Base-by-base conservation (phyloP, 2,888 invertebrate species). In the Lottia gigantea region DNA sequence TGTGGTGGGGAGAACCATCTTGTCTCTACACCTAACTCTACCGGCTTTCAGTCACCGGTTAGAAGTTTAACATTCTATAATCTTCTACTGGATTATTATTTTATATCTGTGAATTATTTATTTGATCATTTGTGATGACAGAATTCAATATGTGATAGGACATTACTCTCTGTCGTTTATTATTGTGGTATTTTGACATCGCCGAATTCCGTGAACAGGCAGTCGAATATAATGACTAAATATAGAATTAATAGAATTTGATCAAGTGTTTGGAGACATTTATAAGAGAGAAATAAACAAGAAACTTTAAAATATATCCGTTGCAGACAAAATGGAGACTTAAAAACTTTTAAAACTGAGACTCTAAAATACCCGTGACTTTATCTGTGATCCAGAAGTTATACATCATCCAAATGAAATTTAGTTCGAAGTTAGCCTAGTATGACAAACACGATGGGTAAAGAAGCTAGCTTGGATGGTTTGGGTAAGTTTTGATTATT, bases 391-490 rank as follows among this genome's bases (percentile, higher is more conserved):
- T n/a, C 40, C 40, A 40, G 40, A 40, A 40, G 7, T 40, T 8
- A 40, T 8, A 40, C 40, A 40, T 40, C 66, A 40, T 64, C 31
- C 47, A 70, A 46, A 65, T 40, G 15, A 19, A 19, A 55, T 23
- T 3, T 40, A 4, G 26, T 25, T 31, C 46, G 19, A 46, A 61
- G 62, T 19, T 66, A 66, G 66, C 61, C 47, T 23, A 70, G 71
- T 76, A 77, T 68, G 76, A 82, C 81, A 80, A 78, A 77, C 71
- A 78, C 79, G 46, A 83, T 83, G 83, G 82, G 82, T 8, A 83
- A 82, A 71, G 83, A 82, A 75, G 82, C 83, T 19, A 83, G 82
- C 69, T 74, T 83, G 71, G 83, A 83, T 66, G 83, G 82, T 70
- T 72, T 83, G 67, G 82, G 83, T 83, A 74, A 80, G 79, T 74